Evolutionary conservation across 2,113 vertebrate genomes (phyloP).

Genomic region (Scolopax mira): DNA sequence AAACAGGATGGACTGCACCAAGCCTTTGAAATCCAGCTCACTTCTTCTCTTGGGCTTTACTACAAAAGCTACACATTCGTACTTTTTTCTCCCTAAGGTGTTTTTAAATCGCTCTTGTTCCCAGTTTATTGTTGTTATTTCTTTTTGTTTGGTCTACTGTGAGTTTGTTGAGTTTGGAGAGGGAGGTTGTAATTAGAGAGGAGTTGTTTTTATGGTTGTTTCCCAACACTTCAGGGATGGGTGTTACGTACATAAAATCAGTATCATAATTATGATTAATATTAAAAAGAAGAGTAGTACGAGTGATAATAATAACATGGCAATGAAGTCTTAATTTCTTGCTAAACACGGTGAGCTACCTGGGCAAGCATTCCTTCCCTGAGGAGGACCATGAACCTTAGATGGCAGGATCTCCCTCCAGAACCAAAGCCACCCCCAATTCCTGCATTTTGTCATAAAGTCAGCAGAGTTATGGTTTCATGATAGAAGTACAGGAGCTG

Average conservation of each 20-base stretch:
- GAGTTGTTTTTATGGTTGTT: conserved; percentile 9
- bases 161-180: neutral
- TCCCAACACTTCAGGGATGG: neutral
- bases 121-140: conserved; percentile 12
- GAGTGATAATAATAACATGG: neutral
- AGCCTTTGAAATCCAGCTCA: neutral
- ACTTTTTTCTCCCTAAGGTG: neutral
- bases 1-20: accelerated
- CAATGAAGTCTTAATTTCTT: neutral
- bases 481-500: neutral
- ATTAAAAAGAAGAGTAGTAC: neutral
- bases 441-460: neutral
- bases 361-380: neutral
- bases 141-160: conserved; percentile 15
- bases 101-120: conserved; percentile 26
- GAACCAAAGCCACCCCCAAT: neutral
- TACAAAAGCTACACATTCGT: neutral
- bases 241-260: neutral
- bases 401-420: neutral
- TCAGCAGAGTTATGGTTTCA: neutral
- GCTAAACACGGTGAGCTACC: neutral
- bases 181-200: neutral
- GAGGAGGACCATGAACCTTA: neutral
- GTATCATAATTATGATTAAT: neutral
- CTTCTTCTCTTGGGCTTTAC: neutral